phyloP scores from a whole-genome alignment of 2,113 vertebrate species.

The Xyliphius kryptos region DNA sequence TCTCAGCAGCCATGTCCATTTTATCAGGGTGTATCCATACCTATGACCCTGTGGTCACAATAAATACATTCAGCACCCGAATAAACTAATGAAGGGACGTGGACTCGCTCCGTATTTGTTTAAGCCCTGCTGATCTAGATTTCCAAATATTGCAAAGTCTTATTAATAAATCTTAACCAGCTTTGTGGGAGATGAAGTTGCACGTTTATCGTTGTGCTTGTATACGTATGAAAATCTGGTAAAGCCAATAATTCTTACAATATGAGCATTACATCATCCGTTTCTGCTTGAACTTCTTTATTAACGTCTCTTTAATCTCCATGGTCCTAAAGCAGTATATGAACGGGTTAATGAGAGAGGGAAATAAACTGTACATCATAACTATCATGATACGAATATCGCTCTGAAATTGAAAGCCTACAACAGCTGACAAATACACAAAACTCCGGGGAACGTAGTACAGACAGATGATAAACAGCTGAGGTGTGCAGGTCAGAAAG shows the following conservation, averaged over 20 bases:
- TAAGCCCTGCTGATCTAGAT: no score
- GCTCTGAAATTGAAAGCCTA: conserved; percentile 42
- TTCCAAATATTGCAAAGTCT: no score
- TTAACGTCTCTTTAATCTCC: conserved; percentile 52
- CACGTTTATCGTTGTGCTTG: no score
- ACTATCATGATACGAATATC: conserved; percentile 51
- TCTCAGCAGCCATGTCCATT: no score
- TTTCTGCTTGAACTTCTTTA: conserved; percentile 29
- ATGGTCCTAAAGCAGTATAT: conserved; percentile 61
- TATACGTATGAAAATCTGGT: no score
- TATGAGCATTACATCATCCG: conserved; percentile 21
- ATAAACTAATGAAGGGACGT: no score
- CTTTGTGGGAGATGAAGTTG: no score
- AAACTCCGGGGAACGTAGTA: conserved; percentile 62
- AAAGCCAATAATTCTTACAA: neutral
- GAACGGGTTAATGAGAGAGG: conserved; percentile 57
- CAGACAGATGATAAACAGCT: conserved; percentile 57
- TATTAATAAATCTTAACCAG: no score
- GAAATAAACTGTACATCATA: conserved; percentile 57
- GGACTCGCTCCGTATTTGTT: no score
- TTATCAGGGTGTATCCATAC: no score
- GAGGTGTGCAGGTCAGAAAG: conserved; percentile 57
- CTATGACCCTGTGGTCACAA: no score
- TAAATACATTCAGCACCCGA: no score
- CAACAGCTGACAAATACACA: conserved; percentile 46